These are phyloP conservation scores for Acomys russatus DNA, from an alignment of 2,797 vertebrate genomes.

Conservation along the genomic window DNA sequence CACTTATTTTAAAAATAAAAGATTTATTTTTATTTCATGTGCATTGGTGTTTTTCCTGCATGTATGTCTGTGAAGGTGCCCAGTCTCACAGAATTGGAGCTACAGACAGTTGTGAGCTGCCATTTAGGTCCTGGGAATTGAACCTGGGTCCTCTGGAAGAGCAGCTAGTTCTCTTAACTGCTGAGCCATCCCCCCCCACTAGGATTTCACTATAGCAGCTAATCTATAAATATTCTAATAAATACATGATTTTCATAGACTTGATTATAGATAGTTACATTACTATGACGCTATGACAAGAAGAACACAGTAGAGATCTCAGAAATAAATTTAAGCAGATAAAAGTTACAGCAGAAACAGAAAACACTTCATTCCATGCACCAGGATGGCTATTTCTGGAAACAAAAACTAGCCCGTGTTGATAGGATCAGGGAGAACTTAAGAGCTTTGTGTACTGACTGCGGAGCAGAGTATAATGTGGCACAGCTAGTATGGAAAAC, in stretches of 20 bases:
- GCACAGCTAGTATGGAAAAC: background rate
- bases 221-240: slow-evolving; percentile 32
- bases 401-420: background rate
- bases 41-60: too few species aligned
- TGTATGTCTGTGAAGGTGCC: too few species aligned
- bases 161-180: too few species aligned
- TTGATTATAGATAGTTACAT: slow-evolving; percentile 15
- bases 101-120: too few species aligned
- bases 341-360: background rate
- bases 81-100: too few species aligned
- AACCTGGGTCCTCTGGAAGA: too few species aligned
- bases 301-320: background rate
- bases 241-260: background rate
- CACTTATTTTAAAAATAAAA: too few species aligned
- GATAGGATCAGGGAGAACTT: background rate
- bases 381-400: background rate
- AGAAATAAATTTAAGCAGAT: background rate
- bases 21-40: too few species aligned
- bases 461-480: background rate
- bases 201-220: background rate
- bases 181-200: too few species aligned
- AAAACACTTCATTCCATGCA: background rate
- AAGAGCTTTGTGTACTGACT: background rate
- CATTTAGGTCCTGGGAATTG: too few species aligned
- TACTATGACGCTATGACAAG: background rate